A percentile compares a stretch with the other conserved stretches of the same genome.
phyloP scores from a whole-genome alignment of 2,113 vertebrate genomes.

The Aramus guarauna region DNA sequence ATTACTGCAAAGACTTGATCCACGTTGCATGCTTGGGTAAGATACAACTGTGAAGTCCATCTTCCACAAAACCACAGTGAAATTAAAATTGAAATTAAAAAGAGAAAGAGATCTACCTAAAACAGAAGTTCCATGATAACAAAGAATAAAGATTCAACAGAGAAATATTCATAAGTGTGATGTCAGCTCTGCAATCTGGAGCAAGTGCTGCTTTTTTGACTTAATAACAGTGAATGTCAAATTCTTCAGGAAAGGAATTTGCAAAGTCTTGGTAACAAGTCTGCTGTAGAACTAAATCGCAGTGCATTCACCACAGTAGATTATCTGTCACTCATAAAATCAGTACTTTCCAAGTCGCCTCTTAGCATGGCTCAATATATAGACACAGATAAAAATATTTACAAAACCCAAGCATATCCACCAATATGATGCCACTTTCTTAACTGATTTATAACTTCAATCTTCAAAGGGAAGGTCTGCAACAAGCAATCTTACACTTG shows the following conservation, averaged over 20 bases:
- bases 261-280: slow-evolving; percentile 27
- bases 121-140: background rate
- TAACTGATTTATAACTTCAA: background rate
- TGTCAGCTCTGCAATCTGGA: slow-evolving; percentile 18
- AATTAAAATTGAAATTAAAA: slow-evolving; percentile 37
- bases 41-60: background rate
- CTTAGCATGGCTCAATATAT: background rate
- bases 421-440: background rate
- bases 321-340: slow-evolving; percentile 27
- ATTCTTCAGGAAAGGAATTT: slow-evolving; percentile 38
- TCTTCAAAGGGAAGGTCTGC: background rate
- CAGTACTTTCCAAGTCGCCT: background rate
- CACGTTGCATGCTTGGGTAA: background rate
- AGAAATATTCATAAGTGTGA: slow-evolving; percentile 5
- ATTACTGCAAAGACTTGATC: background rate
- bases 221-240: slow-evolving; percentile 52
- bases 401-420: background rate
- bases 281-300: background rate
- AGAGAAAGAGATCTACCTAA: background rate
- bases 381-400: slow-evolving; percentile 38
- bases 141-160: background rate
- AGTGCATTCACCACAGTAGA: background rate
- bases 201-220: slow-evolving; percentile 12
- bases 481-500: background rate
- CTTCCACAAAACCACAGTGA: slow-evolving; percentile 3